phyloP scores from a whole-genome alignment of 2,113 vertebrate species.

The Cranoglanis bouderius region DNA sequence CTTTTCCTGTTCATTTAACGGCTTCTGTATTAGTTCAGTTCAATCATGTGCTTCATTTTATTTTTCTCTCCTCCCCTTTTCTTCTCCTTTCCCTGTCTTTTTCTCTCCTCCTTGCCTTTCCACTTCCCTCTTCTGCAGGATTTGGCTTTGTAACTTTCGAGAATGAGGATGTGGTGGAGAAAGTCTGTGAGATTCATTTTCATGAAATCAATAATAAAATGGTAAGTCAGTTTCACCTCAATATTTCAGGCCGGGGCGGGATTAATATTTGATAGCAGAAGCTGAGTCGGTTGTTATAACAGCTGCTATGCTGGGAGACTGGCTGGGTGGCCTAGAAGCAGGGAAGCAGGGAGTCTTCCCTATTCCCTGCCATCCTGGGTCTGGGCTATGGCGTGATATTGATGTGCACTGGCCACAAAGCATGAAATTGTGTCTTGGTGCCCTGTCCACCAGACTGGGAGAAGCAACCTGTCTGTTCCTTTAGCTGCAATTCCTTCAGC shows the following conservation, averaged over 20 bases:
- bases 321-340: conserved; percentile 28
- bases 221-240: conserved; percentile 77
- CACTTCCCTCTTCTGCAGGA: conserved; percentile 65
- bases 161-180: conserved; percentile 91
- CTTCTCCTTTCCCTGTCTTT: background rate
- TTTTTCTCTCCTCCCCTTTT: conserved; percentile 15
- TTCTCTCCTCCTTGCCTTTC: conserved; percentile 19
- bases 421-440: conserved; percentile 67
- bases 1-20: conserved; percentile 54
- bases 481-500: conserved; percentile 44
- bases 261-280: conserved; percentile 61
- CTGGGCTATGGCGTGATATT: conserved; percentile 51
- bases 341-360: conserved; percentile 36
- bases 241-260: conserved; percentile 52
- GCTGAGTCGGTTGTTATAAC: conserved; percentile 30
- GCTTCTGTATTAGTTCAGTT: conserved; percentile 49
- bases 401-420: conserved; percentile 61
- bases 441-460: conserved; percentile 50
- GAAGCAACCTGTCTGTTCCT: conserved; percentile 45
- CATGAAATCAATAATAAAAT: conserved; percentile 97
- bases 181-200: conserved; percentile 95
- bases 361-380: conserved; percentile 37
- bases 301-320: conserved; percentile 26
- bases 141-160: conserved; percentile 94
- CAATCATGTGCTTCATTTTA: conserved; percentile 48